Evolutionary conservation across 1,140 invertebrate species (phyloP).

Genomic region (Leptestheria dahalacensis): DNA sequence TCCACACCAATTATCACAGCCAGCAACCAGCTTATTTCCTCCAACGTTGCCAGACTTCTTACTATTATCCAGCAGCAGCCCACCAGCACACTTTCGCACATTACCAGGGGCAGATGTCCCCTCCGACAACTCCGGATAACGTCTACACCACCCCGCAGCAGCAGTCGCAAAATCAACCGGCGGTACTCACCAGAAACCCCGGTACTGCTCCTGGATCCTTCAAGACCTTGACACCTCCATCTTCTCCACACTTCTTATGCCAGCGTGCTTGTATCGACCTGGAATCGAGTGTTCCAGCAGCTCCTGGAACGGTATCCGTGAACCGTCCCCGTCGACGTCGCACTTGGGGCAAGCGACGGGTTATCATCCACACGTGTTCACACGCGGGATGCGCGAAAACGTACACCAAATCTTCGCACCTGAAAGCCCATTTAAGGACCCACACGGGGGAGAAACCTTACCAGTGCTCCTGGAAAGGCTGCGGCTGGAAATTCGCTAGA

Average conservation of each 20-base stretch:
- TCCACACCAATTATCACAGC: neutral
- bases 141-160: constrained; percentile 17
- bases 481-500: constrained; percentile 66
- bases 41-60: neutral
- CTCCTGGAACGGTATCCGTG: neutral
- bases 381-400: constrained; percentile 50
- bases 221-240: constrained; percentile 25
- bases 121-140: constrained; percentile 32
- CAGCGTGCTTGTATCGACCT: constrained; percentile 6
- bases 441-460: constrained; percentile 33
- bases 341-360: constrained; percentile 35
- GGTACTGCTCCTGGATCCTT: constrained; percentile 30
- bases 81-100: neutral
- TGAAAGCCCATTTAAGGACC: constrained; percentile 54
- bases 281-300: constrained; percentile 15
- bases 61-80: neutral
- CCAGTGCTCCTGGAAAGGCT: constrained; percentile 59
- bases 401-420: constrained; percentile 55
- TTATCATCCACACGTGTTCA: constrained; percentile 43
- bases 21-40: neutral
- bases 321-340: constrained; percentile 28
- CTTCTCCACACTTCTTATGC: constrained; percentile 21
- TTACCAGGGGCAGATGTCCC: constrained; percentile 29
- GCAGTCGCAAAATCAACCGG: constrained; percentile 1
- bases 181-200: constrained; percentile 10